Percentiles rank a stretch among this genome's conserved stretches.
Evolutionary conservation across 2,888 invertebrate species (phyloP).

Genomic region (Cheilosia vernalis): DNA sequence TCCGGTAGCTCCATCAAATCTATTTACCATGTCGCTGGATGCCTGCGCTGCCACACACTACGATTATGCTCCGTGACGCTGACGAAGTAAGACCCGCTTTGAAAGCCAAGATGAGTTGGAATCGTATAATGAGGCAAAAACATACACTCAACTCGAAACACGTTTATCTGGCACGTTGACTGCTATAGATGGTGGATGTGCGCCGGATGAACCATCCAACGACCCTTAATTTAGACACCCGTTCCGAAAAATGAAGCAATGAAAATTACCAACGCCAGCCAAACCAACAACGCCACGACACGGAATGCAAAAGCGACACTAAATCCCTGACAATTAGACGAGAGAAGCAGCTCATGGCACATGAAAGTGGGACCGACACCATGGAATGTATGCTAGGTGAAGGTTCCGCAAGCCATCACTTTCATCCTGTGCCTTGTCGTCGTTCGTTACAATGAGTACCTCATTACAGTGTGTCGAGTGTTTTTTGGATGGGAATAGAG

Average conservation of each 20-base stretch:
- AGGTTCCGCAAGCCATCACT: conserved; percentile 68
- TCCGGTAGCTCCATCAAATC: conserved; percentile 72
- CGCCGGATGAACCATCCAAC: conserved; percentile 36
- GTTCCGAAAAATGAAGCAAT: conserved; percentile 63
- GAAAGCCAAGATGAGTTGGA: conserved; percentile 58
- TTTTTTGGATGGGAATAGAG: neutral
- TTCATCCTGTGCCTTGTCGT: conserved; percentile 64
- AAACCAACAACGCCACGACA: conserved; percentile 42
- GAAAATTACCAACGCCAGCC: conserved; percentile 58
- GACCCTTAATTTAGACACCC: conserved; percentile 54
- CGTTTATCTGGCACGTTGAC: conserved; percentile 69
- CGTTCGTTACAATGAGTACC: conserved; percentile 73
- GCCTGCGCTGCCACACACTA: neutral
- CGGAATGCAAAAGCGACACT: conserved; percentile 70
- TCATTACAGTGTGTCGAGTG: conserved; percentile 59
- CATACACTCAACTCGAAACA: conserved; percentile 57
- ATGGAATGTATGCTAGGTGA: conserved; percentile 29
- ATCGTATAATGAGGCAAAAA: conserved; percentile 66
- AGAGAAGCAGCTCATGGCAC: conserved; percentile 12
- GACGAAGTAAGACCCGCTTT: conserved; percentile 33
- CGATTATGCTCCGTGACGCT: conserved; percentile 5
- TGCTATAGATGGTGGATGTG: conserved; percentile 10
- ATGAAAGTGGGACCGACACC: conserved; percentile 25
- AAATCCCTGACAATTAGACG: conserved; percentile 70
- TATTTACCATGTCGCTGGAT: conserved; percentile 66